Evolutionary conservation across 2,113 vertebrate genomes (phyloP).

Genomic region (Perca flavescens): DNA sequence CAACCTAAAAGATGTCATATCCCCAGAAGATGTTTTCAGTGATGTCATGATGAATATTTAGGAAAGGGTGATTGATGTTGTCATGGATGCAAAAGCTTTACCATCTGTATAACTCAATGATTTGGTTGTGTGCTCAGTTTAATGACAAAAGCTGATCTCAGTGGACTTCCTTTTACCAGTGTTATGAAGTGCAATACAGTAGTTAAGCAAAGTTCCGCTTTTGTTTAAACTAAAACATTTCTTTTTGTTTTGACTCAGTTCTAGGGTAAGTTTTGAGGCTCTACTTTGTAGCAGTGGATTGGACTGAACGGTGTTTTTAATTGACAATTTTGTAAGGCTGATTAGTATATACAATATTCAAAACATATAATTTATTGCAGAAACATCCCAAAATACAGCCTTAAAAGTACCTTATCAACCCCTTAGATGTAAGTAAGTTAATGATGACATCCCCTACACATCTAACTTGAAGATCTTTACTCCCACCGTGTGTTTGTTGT

Average conservation of each 20-base stretch:
- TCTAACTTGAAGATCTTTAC: background rate
- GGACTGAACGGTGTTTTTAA: background rate
- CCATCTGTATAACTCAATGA: background rate
- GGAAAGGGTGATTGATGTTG: background rate
- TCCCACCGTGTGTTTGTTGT: background rate
- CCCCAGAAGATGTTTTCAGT: background rate
- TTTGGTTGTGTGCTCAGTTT: background rate
- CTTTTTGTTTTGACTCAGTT: background rate
- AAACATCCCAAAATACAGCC: slow-evolving; percentile 1
- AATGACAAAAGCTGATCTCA: slow-evolving; percentile 36
- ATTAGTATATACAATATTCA: background rate
- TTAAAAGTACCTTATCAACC: background rate
- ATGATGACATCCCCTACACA: background rate
- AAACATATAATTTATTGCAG: background rate
- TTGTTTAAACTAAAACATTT: background rate
- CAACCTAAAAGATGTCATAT: background rate
- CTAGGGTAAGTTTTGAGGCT: background rate
- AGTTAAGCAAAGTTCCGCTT: background rate
- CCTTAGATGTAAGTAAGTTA: background rate
- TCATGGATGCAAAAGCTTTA: background rate
- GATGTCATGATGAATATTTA: background rate
- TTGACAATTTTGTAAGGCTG: background rate
- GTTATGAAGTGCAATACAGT: background rate
- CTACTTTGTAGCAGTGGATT: background rate
- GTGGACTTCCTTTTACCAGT: background rate